Base-by-base conservation (phyloP, 2,797 vertebrate genomes). In the Chloroceryle amazona region DNA sequence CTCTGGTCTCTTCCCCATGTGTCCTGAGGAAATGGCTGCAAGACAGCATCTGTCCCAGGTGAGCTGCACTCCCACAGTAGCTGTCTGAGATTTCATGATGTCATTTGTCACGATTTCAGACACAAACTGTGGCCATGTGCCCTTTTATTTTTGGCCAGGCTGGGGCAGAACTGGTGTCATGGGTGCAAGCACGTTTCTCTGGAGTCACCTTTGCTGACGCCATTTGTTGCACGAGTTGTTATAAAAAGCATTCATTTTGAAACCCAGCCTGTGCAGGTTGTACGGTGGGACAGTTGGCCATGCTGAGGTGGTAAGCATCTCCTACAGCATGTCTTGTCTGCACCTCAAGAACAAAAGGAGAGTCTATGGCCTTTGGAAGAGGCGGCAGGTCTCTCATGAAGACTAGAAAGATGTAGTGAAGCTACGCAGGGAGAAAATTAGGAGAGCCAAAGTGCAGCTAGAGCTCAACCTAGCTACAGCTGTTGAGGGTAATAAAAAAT, bases 231-330 rank as follows among this genome's bases (percentile, higher is more conserved):
- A 31, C 13, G 11, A 52, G 41, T 80, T 68, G 29, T 20, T 47
- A 28, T 10, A 35, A 54, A 81, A 76, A 65, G 10, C 33, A 35
- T 21, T 0, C 2, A 16, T 31, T 83, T 62, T 51, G 35, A 60
- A 37, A 19, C 23, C 37, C 1, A 4, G 41, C 52, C 31, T 51
- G 6, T 13, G 26, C 31, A 44, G 60, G 35, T 31, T 41, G 28
- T 37, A 4, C 23, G 26, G 28, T 1, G 0, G 25, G 26, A 29
- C 9, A 5, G 16, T 5, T 0, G 2, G 35, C 19, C 0, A 0
- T 1, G 5, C 11, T 63, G 39, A 42, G 8, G 5, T 28, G 33
- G 14, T 28, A 41, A 79, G 35, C 39, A 39, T 60, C 18, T 83
- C 52, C 12, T 19, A 49, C 19, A 33, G 5, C 31, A 23, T 1